Evolutionary conservation across 2,113 vertebrate species (phyloP).

Genomic region (Colossoma macropomum): DNA sequence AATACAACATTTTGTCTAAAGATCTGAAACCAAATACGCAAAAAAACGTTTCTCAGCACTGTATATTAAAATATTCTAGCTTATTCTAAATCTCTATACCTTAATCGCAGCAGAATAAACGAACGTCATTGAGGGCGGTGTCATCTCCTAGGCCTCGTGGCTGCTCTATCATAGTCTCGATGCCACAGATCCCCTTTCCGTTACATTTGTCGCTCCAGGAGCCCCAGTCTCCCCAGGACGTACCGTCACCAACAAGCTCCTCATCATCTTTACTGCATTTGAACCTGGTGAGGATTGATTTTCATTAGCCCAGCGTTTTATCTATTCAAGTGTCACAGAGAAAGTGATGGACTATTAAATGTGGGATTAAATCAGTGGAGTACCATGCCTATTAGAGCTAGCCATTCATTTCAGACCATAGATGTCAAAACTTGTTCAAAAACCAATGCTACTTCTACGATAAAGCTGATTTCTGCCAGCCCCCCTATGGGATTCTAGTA

Average conservation of each 20-base stretch:
- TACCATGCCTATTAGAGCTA: too few species aligned
- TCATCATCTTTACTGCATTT: slow-evolving; percentile 40
- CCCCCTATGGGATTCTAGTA: too few species aligned
- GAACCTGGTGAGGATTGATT: slow-evolving; percentile 36
- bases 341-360: not conserved
- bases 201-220: slow-evolving; percentile 44
- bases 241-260: slow-evolving; percentile 34
- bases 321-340: not conserved
- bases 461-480: too few species aligned
- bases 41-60: too few species aligned
- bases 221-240: slow-evolving; percentile 50
- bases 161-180: slow-evolving; percentile 50
- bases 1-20: too few species aligned
- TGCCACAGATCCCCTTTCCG: slow-evolving; percentile 52
- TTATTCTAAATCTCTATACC: too few species aligned
- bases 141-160: slow-evolving; percentile 49
- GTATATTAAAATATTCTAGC: too few species aligned
- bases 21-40: too few species aligned
- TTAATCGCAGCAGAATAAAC: slow-evolving; percentile 51
- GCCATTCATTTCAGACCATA: too few species aligned
- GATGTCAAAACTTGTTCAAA: too few species aligned
- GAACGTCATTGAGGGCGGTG: slow-evolving; percentile 49
- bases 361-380: too few species aligned
- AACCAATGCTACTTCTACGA: too few species aligned
- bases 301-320: not conserved